Percentiles rank a stretch among this genome's conserved stretches.
Evolutionary conservation across 2,888 invertebrate species (phyloP).

Genomic region (Panopea generosa): DNA sequence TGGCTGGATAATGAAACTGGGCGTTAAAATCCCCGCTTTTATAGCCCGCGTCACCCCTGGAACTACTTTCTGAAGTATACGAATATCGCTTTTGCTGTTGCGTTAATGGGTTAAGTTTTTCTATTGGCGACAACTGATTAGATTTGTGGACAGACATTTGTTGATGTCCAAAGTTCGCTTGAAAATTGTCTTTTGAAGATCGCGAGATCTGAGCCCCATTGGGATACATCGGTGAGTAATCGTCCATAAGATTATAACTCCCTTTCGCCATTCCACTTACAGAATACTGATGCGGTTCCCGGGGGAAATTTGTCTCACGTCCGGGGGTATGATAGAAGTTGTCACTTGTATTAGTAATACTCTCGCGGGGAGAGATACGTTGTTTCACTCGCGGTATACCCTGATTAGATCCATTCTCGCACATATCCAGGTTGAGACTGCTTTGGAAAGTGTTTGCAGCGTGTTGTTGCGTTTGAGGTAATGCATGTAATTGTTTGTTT

Average conservation of each 20-base stretch:
- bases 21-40: conserved; percentile 62
- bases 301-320: conserved; percentile 56
- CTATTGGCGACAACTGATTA: conserved; percentile 56
- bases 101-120: conserved; percentile 56
- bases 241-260: conserved; percentile 48
- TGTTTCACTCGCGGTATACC: conserved; percentile 48
- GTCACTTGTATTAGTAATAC: conserved; percentile 49
- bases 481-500: conserved; percentile 10
- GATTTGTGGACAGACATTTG: conserved; percentile 59
- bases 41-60: conserved; percentile 52
- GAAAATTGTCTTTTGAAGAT: conserved; percentile 62
- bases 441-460: conserved; percentile 19
- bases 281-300: conserved; percentile 48
- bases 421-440: conserved; percentile 25
- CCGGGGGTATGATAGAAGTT: conserved; percentile 54
- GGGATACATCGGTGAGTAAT: conserved; percentile 57
- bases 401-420: conserved; percentile 51
- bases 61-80: conserved; percentile 54
- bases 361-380: conserved; percentile 56
- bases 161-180: conserved; percentile 53
- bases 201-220: conserved; percentile 43
- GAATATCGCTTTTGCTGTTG: conserved; percentile 51
- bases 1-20: conserved; percentile 59
- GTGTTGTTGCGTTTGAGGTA: conserved; percentile 14
- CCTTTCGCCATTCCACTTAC: conserved; percentile 43